These are phyloP conservation scores for Platysteira castanea DNA, from an alignment of 2,113 vertebrate genomes.

Conservation along the genomic window DNA sequence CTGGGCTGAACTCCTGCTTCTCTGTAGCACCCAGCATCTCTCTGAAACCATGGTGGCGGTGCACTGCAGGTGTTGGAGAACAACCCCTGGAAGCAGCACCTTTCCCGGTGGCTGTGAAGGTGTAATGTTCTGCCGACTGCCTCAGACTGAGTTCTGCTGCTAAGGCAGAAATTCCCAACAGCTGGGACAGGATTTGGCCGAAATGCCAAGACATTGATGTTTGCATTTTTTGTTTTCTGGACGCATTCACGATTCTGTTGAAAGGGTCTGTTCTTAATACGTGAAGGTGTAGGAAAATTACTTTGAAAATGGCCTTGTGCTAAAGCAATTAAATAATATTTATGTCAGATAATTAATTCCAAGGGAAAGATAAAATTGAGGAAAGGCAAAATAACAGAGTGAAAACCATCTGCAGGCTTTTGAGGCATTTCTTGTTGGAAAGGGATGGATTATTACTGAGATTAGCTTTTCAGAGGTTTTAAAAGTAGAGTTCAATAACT, in stretches of 20 bases:
- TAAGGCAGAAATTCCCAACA: neutral
- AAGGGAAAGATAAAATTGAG: neutral
- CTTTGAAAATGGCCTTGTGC: neutral
- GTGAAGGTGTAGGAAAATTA: neutral
- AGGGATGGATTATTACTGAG: neutral
- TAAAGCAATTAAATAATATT: conserved; percentile 40
- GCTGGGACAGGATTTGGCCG: neutral
- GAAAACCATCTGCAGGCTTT: neutral
- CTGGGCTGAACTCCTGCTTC: neutral
- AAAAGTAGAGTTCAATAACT: neutral
- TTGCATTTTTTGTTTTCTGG: neutral
- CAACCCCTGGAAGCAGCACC: neutral
- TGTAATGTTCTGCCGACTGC: neutral
- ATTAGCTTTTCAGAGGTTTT: conserved; percentile 9
- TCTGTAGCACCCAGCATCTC: neutral
- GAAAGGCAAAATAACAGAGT: neutral
- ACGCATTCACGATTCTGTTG: accelerated
- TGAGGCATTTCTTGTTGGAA: neutral
- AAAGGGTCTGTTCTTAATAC: neutral
- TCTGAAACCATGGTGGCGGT: neutral
- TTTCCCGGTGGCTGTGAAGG: neutral
- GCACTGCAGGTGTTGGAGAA: neutral
- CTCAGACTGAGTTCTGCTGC: neutral
- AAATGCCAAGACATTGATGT: neutral
- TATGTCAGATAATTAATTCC: conserved; percentile 28